Base-by-base conservation (phyloP, 2,797 vertebrate species). In the Distichodus sexfasciatus region DNA sequence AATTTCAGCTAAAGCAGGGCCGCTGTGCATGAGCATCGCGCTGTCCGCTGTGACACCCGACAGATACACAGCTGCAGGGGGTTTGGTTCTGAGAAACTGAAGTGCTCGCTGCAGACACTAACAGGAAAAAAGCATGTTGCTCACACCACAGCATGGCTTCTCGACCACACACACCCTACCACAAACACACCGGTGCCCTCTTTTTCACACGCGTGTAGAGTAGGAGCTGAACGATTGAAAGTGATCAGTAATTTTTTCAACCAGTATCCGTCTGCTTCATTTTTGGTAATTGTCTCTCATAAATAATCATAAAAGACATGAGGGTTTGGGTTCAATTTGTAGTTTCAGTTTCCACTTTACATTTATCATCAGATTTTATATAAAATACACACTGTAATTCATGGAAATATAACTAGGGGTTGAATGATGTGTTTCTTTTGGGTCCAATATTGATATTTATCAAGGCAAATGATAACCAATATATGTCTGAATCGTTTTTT, bases 61-160 rank as follows among this genome's bases (percentile, higher is more conserved):
- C 24, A 17, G 28, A 19, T 33, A 23, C n/a, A 24, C 6, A 1
- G 47, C 8, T 43, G n/a, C 44, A 41, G 26, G 3, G 15, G 15
- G 4, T 57, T 55, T 28, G 23, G 36, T 21, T 46, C 58, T 28
- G 8, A 11, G 14, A 2, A 11, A 23, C 21, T 64, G 24, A 2
- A 51, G 24, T 36, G 24, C 29, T 21, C 31, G 31, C 59, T 23
- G 24, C 4, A 29, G 10, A 53, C 54, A 26, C 67, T 50, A 60
- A 60, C 24, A 9, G 14, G 6, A 12, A 14, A 6, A 57, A 69
- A 53, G 76, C 54, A 73, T 76, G 70, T 47, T 43, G 9, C 29
- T 66, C 44, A 11, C 78, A 72, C 62, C 74, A 64, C 58, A 66
- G 12, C 75, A 48, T 81, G 36, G 15, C 62, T 75, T 57, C 33